Evolutionary conservation across 2,797 vertebrate species (phyloP), one percentile per base, ranked within the genome.

Genomic region (Spheniscus humboldti): DNA sequence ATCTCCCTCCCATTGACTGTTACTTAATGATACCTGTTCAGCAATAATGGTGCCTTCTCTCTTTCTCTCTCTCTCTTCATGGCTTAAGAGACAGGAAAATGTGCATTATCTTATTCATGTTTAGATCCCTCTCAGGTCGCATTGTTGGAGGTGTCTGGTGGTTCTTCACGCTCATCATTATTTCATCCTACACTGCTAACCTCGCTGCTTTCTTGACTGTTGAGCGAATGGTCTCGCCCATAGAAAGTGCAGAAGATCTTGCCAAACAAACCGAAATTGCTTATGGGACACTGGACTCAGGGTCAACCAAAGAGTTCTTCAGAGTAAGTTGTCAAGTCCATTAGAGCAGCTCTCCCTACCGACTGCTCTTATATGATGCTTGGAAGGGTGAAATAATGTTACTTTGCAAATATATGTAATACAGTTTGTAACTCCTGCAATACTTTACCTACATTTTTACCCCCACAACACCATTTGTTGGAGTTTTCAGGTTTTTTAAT

Each of bases 131-230:
- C 97, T 99, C 99, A 91, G 99, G 99, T 96, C 99, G 99, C 81
- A 99, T 99, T 64, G 99, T 99, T 15, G 99, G 99, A 91, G 99
- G 99, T 55, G 99, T 99, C 33, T 99, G 99, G 99, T 99, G 99
- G 99, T 99, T 99, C 98, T 99, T 99, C 97, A 99, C 99, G 10
- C 99, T 99, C 88, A 99, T 99, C 98, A 99, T 99, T 97, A 99
- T 99, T 98, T 99, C 99, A 45, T 99, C 99, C 75, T 99, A 99
- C 94, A 99, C 99, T 47, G 99, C 99, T 97, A 99, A 99, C 97
- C 98, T 99, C 96, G 99, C 99, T 91, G 99, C 99, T 90, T 99
- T 99, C 98, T 99, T 99, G 97, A 99, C 99, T 13, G 99, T 99
- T 96, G 99, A 99, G 98, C 97, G 99, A 97, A 99, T 99, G 99